Evolutionary conservation across 2,797 vertebrate genomes (phyloP).

Genomic region (Poeciliopsis presidionis): DNA sequence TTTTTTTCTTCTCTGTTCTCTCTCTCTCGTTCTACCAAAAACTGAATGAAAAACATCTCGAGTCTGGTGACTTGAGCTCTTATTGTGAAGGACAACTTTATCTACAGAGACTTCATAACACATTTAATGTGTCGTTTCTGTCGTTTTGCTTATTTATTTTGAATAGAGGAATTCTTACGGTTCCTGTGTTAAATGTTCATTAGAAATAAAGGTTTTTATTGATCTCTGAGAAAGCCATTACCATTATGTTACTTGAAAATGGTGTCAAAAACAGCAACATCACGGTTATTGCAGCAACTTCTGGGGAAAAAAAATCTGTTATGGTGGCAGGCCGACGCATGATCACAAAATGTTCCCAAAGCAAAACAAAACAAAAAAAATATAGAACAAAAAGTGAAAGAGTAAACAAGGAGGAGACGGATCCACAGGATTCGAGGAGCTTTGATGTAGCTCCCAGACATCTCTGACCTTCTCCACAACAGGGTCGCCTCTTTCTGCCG

Average conservation of each 20-base stretch:
- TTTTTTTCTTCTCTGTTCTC: no score
- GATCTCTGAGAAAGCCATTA: no score
- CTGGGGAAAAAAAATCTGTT: no score
- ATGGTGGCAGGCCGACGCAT: no score
- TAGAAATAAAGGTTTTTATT: no score
- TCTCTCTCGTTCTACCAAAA: no score
- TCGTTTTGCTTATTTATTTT: not conserved
- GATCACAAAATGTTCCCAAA: not conserved
- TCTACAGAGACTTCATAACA: not conserved
- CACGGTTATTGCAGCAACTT: no score
- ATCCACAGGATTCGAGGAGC: slow-evolving; percentile 26
- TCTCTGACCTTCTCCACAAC: slow-evolving; percentile 56
- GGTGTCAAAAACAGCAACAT: no score
- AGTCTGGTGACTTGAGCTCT: not conserved
- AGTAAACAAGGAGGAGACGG: slow-evolving; percentile 6
- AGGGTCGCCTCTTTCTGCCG: slow-evolving; percentile 52
- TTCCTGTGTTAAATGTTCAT: no score
- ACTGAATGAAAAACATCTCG: no score
- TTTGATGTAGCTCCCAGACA: slow-evolving; percentile 45
- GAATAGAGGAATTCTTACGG: no score
- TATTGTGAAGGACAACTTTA: not conserved
- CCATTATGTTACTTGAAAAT: no score
- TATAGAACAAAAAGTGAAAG: not conserved
- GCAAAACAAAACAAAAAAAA: not conserved
- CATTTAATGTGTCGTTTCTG: not conserved